phyloP scores from a whole-genome alignment of 1,140 invertebrate genomes.

The Bombus cullumanus region DNA sequence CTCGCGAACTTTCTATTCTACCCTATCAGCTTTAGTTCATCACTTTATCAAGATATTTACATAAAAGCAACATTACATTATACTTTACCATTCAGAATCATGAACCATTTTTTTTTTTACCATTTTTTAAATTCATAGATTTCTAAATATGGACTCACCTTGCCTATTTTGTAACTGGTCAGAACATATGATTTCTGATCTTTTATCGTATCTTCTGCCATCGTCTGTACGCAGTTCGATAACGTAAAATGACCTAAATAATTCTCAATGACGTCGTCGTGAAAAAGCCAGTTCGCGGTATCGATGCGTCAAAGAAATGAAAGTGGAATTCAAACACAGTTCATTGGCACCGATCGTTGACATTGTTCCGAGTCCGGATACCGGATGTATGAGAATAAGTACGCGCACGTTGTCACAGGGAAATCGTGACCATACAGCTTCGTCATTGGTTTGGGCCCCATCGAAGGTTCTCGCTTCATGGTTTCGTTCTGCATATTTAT shows the following conservation, averaged over 20 bases:
- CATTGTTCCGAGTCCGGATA: constrained; percentile 67
- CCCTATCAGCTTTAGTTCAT: no score
- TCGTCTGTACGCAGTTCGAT: background rate
- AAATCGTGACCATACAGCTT: constrained; percentile 54
- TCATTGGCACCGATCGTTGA: constrained; percentile 68
- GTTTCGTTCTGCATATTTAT: constrained; percentile 60
- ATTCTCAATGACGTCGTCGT: constrained; percentile 14
- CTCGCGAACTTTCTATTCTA: background rate
- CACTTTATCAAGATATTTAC: background rate
- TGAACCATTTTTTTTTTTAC: background rate
- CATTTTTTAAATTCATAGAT: background rate
- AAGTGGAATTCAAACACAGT: constrained; percentile 62
- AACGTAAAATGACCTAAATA: constrained; percentile 23
- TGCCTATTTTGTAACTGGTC: background rate
- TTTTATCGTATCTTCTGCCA: background rate
- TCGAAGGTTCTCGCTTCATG: constrained; percentile 46
- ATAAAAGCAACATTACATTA: background rate
- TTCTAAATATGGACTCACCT: background rate
- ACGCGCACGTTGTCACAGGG: constrained; percentile 52
- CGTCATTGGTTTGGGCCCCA: constrained; percentile 31
- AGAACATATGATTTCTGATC: background rate
- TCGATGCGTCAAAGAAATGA: constrained; percentile 40
- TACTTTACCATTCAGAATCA: background rate
- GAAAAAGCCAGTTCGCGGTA: constrained; percentile 23
- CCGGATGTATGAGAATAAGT: constrained; percentile 66